Conservation (phyloP, 2,888 invertebrate species). For the Drosophila mercatorum region DNA sequence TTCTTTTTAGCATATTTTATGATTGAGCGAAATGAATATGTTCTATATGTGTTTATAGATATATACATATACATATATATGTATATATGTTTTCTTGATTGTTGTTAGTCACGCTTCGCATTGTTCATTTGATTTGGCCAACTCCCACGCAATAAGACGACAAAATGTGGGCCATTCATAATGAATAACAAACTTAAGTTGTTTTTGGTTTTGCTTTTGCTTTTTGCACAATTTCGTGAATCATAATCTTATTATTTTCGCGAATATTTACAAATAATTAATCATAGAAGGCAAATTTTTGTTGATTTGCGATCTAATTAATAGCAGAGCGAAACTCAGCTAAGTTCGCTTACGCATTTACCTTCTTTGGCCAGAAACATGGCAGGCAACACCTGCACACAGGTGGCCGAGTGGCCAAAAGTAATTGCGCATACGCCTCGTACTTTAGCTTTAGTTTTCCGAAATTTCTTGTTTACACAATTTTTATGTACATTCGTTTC, state of each 20-base stretch:
- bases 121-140: slow-evolving; percentile 33
- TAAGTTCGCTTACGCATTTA: slow-evolving; percentile 52
- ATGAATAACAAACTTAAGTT: slow-evolving; percentile 22
- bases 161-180: slow-evolving; percentile 31
- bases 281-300: slow-evolving; percentile 34
- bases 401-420: slow-evolving; percentile 2
- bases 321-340: slow-evolving; percentile 53
- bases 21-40: slow-evolving; percentile 1
- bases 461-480: slow-evolving; percentile 47
- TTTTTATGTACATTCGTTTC: slow-evolving; percentile 34
- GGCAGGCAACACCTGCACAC: slow-evolving; percentile 9
- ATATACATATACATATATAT: slow-evolving; percentile 17
- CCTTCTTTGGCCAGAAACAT: slow-evolving; percentile 35
- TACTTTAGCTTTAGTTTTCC: slow-evolving; percentile 22
- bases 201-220: slow-evolving; percentile 16
- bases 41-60: neutral
- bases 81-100: slow-evolving; percentile 18
- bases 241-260: slow-evolving; percentile 7
- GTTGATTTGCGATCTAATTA: slow-evolving; percentile 58
- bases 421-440: slow-evolving; percentile 62
- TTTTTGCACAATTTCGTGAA: slow-evolving; percentile 30
- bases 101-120: slow-evolving; percentile 15
- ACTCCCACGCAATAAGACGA: slow-evolving; percentile 42
- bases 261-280: slow-evolving; percentile 63
- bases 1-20: slow-evolving; percentile 15